Percentiles rank a stretch among this genome's conserved stretches.
These are phyloP conservation scores for Bucorvus abyssinicus DNA, from an alignment of 2,797 vertebrate genomes.

Conservation along the genomic window DNA sequence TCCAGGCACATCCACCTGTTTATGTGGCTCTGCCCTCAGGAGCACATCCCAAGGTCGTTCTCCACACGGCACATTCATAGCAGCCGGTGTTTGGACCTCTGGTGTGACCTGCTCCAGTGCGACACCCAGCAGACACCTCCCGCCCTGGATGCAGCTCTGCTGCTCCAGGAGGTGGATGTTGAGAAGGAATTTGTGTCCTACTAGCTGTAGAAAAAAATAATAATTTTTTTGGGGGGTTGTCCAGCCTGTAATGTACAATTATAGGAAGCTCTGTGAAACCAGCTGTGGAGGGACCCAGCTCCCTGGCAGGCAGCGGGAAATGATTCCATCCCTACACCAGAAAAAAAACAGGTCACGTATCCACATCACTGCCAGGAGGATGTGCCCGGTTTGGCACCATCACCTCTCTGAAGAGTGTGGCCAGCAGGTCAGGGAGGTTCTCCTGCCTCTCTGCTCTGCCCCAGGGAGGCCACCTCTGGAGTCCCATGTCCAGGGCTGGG, in stretches of 20 bases:
- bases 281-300: background rate
- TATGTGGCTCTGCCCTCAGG: background rate
- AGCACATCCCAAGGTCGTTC: constrained; percentile 6
- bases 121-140: background rate
- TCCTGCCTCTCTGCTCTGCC: too few relatives aligned
- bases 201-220: background rate
- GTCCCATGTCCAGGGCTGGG: too few relatives aligned
- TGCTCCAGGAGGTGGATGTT: fast-evolving
- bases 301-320: background rate
- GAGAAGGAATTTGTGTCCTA: background rate
- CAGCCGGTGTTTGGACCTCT: background rate
- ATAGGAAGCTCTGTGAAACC: background rate
- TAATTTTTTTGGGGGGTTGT: fast-evolving
- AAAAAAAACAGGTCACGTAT: background rate
- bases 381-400: background rate
- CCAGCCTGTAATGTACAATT: background rate
- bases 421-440: background rate
- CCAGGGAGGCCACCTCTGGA: too few relatives aligned
- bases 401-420: background rate
- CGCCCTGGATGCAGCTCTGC: fast-evolving
- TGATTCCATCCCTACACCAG: background rate
- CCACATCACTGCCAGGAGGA: background rate
- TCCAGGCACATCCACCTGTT: background rate
- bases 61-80: background rate
- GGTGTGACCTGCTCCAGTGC: background rate